These are phyloP conservation scores for Tinea pellionella DNA, from an alignment of 2,888 invertebrate genomes.

Conservation along the genomic window DNA sequence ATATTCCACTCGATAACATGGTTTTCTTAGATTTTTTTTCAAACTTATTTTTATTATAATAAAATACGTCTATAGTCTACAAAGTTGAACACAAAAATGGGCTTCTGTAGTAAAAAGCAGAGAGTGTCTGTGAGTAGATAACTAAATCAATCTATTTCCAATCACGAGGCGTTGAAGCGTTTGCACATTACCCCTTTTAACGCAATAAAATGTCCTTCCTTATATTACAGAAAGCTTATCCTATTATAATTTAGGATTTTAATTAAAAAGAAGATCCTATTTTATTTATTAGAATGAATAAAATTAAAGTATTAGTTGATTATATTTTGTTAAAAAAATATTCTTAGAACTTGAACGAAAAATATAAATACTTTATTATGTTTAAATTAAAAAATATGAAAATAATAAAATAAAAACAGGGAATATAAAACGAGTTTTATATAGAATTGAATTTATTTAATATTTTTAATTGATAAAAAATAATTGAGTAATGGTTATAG, in stretches of 20 bases:
- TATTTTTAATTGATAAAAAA: too few species aligned
- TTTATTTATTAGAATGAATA: too few species aligned
- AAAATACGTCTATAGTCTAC: slow-evolving; percentile 11
- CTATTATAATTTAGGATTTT: neutral
- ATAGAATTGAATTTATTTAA: too few species aligned
- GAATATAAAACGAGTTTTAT: too few species aligned
- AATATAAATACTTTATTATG: too few species aligned
- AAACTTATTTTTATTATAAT: slow-evolving; percentile 9
- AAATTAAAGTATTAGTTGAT: too few species aligned
- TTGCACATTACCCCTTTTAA: slow-evolving; percentile 19
- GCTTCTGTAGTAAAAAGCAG: slow-evolving; percentile 10
- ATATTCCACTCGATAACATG: neutral
- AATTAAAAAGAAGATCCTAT: neutral
- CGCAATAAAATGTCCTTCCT: slow-evolving; percentile 3
- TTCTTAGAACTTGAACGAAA: too few species aligned
- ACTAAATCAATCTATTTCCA: slow-evolving; percentile 33
- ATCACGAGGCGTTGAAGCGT: slow-evolving; percentile 41
- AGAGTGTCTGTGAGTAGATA: slow-evolving; percentile 28
- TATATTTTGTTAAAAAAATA: too few species aligned
- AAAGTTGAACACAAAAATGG: neutral
- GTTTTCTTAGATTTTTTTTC: slow-evolving; percentile 8
- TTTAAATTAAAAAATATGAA: too few species aligned
- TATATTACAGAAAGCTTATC: neutral
- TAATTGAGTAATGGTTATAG: too few species aligned
- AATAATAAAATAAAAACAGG: too few species aligned